These are phyloP conservation scores for Aphaenogaster ashmeadi DNA, from an alignment of 1,140 invertebrate genomes.

Conservation along the genomic window DNA sequence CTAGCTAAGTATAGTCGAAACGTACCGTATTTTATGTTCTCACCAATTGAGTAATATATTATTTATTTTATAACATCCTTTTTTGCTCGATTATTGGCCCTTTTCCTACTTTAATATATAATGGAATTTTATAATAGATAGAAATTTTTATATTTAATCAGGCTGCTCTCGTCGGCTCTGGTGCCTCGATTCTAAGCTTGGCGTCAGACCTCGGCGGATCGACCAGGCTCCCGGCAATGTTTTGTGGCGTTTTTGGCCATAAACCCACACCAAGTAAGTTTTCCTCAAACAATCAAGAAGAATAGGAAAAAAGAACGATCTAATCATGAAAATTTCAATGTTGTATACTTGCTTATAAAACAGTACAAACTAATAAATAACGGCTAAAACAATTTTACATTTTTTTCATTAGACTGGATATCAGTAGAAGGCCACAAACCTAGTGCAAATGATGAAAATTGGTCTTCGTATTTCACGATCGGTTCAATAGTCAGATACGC, in stretches of 20 bases:
- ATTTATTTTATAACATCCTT: too few relatives aligned
- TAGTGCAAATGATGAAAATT: conserved; percentile 86
- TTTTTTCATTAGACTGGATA: conserved; percentile 73
- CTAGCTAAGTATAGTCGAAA: too few relatives aligned
- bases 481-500: conserved; percentile 95
- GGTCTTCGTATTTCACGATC: conserved; percentile 90
- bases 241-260: conserved; percentile 95
- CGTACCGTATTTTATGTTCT: too few relatives aligned
- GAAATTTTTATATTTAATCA: conserved; percentile 70
- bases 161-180: conserved; percentile 90
- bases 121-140: neutral
- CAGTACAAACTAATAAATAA: neutral
- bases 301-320: neutral
- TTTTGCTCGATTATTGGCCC: too few relatives aligned
- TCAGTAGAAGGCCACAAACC: conserved; percentile 86
- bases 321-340: neutral
- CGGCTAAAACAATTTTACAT: neutral
- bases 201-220: conserved; percentile 96
- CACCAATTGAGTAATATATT: too few relatives aligned
- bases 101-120: neutral
- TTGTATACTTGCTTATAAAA: neutral
- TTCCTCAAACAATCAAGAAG: neutral
- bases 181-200: conserved; percentile 93
- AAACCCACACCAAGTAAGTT: conserved; percentile 90
- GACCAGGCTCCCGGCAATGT: conserved; percentile 94